Evolutionary conservation across 2,797 vertebrate species (phyloP).

Genomic region (Phyllotis vaccarum): DNA sequence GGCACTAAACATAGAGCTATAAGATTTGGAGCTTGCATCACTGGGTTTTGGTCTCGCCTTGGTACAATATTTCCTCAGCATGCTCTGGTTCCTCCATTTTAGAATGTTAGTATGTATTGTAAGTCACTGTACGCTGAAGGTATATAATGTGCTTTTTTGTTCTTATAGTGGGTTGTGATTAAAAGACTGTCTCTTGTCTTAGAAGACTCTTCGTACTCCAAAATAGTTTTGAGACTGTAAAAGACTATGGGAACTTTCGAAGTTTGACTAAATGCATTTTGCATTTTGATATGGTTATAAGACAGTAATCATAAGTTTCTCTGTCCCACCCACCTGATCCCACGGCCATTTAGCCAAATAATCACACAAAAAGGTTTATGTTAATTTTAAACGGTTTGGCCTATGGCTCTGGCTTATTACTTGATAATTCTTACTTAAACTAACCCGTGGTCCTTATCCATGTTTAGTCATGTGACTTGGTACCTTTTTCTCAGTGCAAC

Average conservation of each 20-base stretch:
- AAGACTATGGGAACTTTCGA: not conserved
- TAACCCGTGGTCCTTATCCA: too few species aligned
- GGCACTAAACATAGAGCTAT: not conserved
- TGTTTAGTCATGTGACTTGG: too few species aligned
- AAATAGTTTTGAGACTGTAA: not conserved
- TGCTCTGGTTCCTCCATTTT: not conserved
- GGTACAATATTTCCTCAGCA: not conserved
- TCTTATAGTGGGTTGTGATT: not conserved
- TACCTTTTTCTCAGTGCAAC: too few species aligned
- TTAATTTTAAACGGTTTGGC: too few species aligned
- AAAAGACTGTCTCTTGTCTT: not conserved
- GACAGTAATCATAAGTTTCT: too few species aligned
- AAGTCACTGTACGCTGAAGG: not conserved
- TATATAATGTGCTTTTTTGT: not conserved
- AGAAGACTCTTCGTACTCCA: not conserved
- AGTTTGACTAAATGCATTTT: not conserved
- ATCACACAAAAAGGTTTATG: too few species aligned
- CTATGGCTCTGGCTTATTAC: too few species aligned
- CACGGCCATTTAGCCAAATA: too few species aligned
- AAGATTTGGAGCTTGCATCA: not conserved
- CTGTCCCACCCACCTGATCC: too few species aligned
- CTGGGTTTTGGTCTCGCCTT: not conserved
- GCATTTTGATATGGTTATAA: not conserved
- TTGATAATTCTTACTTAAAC: too few species aligned
- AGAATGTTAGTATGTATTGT: not conserved